A percentile compares a stretch with the other conserved stretches of the same genome.
These are phyloP conservation scores for Brotogeris chrysoptera DNA, from an alignment of 2,797 vertebrate genomes.

Conservation along the genomic window DNA sequence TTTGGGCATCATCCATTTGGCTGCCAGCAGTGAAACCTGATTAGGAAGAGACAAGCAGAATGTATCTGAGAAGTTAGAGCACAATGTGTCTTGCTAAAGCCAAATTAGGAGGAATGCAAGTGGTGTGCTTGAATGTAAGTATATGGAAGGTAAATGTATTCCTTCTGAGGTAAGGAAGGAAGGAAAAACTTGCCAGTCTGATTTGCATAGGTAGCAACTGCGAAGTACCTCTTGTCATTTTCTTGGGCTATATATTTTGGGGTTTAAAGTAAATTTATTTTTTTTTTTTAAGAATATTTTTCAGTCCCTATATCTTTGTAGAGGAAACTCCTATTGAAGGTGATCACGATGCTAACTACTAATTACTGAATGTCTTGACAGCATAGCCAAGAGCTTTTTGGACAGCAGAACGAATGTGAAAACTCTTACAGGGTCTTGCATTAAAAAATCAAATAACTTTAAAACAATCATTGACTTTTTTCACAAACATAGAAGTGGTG, in stretches of 20 bases:
- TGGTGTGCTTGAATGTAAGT: not conserved
- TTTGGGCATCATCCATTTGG: not conserved
- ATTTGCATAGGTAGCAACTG: not conserved
- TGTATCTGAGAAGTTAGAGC: not conserved
- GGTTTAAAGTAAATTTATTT: accelerated
- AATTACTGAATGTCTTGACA: not conserved
- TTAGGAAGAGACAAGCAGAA: not conserved
- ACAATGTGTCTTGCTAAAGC: not conserved
- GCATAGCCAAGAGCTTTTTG: not conserved
- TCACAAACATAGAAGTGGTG: not conserved
- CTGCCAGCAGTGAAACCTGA: not conserved
- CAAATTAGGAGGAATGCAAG: not conserved
- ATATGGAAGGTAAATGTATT: not conserved
- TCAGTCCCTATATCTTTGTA: not conserved
- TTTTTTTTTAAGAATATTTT: not conserved
- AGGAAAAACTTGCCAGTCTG: not conserved
- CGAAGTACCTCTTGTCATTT: not conserved
- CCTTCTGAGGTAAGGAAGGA: not conserved
- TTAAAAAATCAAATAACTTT: not conserved
- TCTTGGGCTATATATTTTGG: not conserved
- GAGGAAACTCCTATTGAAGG: not conserved
- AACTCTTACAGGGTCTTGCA: not conserved
- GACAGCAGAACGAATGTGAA: not conserved
- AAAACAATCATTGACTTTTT: not conserved
- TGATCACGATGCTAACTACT: not conserved